phyloP scores from a whole-genome alignment of 1,140 invertebrate genomes.

The Cyclargus thomasi region DNA sequence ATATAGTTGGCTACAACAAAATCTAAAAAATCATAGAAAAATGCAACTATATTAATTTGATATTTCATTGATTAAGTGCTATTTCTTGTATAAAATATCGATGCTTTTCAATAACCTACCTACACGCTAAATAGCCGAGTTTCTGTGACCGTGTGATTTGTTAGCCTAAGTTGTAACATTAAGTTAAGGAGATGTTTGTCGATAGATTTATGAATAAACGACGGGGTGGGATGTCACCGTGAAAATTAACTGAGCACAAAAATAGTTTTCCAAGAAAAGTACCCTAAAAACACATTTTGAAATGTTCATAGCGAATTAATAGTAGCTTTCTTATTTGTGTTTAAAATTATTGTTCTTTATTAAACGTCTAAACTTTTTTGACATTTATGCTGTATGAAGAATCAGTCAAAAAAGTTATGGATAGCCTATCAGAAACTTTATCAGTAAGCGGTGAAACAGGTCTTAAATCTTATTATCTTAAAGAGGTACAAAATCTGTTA shows the following conservation, averaged over 20 bases:
- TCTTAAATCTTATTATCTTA: slow-evolving; percentile 11
- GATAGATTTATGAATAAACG: slow-evolving; percentile 18
- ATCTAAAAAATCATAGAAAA: neutral
- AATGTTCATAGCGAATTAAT: too few relatives aligned
- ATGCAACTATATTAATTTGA: neutral
- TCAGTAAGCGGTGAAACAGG: too few relatives aligned
- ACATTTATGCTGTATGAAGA: too few relatives aligned
- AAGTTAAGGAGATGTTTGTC: slow-evolving; percentile 14
- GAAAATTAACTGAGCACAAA: neutral
- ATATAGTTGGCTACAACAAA: neutral
- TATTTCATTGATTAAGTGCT: neutral
- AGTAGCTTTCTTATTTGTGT: too few relatives aligned
- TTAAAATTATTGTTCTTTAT: too few relatives aligned
- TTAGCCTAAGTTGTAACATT: slow-evolving; percentile 20
- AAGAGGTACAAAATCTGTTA: neutral
- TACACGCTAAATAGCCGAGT: slow-evolving; percentile 19
- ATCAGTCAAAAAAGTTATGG: too few relatives aligned
- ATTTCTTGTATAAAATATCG: slow-evolving; percentile 1
- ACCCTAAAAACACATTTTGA: neutral
- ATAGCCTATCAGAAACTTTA: too few relatives aligned
- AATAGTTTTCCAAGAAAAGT: slow-evolving; percentile 1
- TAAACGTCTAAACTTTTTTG: too few relatives aligned
- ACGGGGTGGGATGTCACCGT: slow-evolving; percentile 9
- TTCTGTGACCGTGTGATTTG: slow-evolving; percentile 26
- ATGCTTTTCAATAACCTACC: neutral